Evolutionary conservation across 2,797 vertebrate species (phyloP).

Genomic region (Spinibarbus caldwelli): DNA sequence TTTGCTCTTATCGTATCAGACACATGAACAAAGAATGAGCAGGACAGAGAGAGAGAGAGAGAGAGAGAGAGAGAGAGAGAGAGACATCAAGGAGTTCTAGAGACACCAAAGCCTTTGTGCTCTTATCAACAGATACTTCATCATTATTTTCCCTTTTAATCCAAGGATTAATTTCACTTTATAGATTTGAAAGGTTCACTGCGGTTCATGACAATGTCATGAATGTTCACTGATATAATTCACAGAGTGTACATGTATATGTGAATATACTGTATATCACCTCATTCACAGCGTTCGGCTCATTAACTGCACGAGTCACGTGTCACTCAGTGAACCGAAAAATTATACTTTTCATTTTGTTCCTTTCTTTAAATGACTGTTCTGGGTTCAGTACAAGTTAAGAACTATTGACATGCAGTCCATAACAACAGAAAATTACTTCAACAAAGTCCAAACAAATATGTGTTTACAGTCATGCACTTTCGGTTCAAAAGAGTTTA

Average conservation of each 20-base stretch:
- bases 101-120: constrained; percentile 54
- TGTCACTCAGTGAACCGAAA: too few species aligned
- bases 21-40: constrained; percentile 62
- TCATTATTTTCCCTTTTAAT: constrained; percentile 62
- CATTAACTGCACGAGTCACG: not conserved
- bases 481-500: not conserved
- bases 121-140: constrained; percentile 58
- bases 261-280: not conserved
- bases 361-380: not conserved
- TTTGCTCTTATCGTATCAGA: constrained; percentile 68
- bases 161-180: constrained; percentile 64
- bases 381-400: not conserved
- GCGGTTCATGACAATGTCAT: constrained; percentile 68
- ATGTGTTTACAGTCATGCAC: not conserved
- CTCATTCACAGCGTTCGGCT: not conserved
- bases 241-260: not conserved
- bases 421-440: not conserved
- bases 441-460: not conserved
- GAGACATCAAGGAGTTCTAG: constrained; percentile 49
- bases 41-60: too few species aligned
- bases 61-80: constrained; percentile 23
- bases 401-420: not conserved
- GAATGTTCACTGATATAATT: constrained; percentile 17
- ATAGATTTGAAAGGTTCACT: constrained; percentile 64
- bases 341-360: not conserved